phyloP scores from a whole-genome alignment of 2,888 invertebrate genomes.

The Coronaproctus castanopsis region DNA sequence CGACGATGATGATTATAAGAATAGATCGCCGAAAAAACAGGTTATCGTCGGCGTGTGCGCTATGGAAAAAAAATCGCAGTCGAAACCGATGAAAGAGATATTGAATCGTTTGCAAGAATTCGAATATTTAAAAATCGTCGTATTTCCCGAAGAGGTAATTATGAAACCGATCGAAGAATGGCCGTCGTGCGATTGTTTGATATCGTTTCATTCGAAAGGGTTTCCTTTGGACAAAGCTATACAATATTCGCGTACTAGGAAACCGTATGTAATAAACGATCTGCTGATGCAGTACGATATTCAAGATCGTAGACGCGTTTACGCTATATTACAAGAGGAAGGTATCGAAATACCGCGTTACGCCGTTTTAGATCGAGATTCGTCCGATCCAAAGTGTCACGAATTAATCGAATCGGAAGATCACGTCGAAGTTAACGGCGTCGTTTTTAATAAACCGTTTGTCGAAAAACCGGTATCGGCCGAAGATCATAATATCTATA shows the following conservation, averaged over 20 bases:
- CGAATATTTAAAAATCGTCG: conserved; percentile 82
- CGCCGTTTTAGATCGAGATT: conserved; percentile 87
- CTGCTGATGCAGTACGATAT: conserved; percentile 96
- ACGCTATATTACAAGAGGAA: conserved; percentile 76
- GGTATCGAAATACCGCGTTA: conserved; percentile 96
- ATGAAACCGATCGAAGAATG: conserved; percentile 90
- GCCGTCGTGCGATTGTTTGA: conserved; percentile 93
- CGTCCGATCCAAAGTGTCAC: conserved; percentile 71
- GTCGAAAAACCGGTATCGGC: conserved; percentile 99
- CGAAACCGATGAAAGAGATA: conserved; percentile 98
- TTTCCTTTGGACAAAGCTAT: conserved; percentile 97
- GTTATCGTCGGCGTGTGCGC: conserved; percentile 97
- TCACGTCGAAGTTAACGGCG: conserved; percentile 89
- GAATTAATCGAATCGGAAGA: conserved; percentile 88
- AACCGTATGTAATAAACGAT: conserved; percentile 95
- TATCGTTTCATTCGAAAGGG: conserved; percentile 95
- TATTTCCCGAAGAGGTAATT: conserved; percentile 92
- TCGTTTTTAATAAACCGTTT: conserved; percentile 91
- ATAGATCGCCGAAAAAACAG: conserved; percentile 42
- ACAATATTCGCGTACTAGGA: conserved; percentile 76
- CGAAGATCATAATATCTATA: conserved; percentile 98
- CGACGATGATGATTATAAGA: conserved; percentile 16
- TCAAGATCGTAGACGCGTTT: conserved; percentile 85
- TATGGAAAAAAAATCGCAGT: conserved; percentile 97
- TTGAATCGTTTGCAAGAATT: conserved; percentile 87